A percentile compares a stretch with the other conserved stretches of the same genome.
Conservation (phyloP, 2,113 vertebrate species). For the Aythya baeri region DNA sequence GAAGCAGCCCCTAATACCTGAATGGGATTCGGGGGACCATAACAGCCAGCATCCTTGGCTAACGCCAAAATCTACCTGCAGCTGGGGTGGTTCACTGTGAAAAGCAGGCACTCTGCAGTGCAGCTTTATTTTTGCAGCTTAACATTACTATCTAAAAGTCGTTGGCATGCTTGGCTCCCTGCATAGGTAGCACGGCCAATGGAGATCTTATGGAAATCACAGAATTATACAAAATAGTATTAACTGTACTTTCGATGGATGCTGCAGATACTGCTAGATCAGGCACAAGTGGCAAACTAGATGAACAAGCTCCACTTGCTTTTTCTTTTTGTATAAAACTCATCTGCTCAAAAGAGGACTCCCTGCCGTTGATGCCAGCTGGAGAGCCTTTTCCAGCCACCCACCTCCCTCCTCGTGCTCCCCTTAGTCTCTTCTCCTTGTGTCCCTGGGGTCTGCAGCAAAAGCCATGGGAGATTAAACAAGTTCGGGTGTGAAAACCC, state of each 20-base stretch:
- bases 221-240: constrained; percentile 32
- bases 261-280: not conserved
- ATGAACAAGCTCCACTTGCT: constrained; percentile 3
- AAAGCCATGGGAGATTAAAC: not conserved
- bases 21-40: not conserved
- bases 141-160: not conserved
- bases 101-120: not conserved
- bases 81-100: not conserved
- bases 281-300: not conserved
- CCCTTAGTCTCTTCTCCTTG: not conserved
- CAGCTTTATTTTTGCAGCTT: not conserved
- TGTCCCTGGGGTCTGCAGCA: not conserved
- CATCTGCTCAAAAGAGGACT: not conserved
- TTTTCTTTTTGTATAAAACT: not conserved
- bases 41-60: not conserved
- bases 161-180: not conserved
- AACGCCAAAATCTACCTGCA: not conserved
- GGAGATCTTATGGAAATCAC: not conserved
- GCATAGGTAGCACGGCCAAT: not conserved
- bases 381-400: not conserved
- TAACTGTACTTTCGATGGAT: not conserved
- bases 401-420: not conserved
- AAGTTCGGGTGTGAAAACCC: not conserved
- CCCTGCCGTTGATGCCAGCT: not conserved
- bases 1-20: not conserved